Evolutionary conservation across 2,113 vertebrate species (phyloP).

Genomic region (Bucco capensis): DNA sequence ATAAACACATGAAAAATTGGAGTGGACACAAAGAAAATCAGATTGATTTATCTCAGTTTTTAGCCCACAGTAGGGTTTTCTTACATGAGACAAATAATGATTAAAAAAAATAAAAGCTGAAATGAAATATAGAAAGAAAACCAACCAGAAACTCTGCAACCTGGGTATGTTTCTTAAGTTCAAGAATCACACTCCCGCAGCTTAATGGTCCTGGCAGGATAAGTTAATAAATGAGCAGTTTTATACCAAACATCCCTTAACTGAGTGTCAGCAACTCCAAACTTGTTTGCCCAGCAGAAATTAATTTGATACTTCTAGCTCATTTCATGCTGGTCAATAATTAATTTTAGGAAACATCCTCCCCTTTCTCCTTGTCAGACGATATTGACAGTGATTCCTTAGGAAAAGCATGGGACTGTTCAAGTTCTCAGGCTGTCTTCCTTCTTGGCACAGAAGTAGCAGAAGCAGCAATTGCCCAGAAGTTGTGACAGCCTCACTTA

Average conservation of each 20-base stretch:
- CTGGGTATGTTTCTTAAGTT: not conserved
- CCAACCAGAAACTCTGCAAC: not conserved
- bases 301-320: not conserved
- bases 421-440: not conserved
- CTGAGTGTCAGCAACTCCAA: not conserved
- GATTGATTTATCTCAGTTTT: not conserved
- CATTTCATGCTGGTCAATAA: not conserved
- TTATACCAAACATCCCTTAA: not conserved
- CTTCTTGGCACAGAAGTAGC: not conserved
- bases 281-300: not conserved
- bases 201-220: not conserved
- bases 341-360: not conserved
- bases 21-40: not conserved
- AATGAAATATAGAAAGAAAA: not conserved
- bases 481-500: not conserved
- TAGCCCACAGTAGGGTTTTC: not conserved
- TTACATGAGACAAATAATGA: not conserved
- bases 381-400: not conserved
- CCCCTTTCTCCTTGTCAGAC: not conserved
- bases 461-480: rapidly evolving
- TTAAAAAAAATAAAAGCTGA: not conserved
- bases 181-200: not conserved
- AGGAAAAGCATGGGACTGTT: not conserved
- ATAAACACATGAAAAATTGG: not conserved
- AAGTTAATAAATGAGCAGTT: not conserved